A percentile compares a stretch with the other conserved stretches of the same genome.
Evolutionary conservation across 1,140 invertebrate species (phyloP).

Genomic region (Nasonia vitripennis): DNA sequence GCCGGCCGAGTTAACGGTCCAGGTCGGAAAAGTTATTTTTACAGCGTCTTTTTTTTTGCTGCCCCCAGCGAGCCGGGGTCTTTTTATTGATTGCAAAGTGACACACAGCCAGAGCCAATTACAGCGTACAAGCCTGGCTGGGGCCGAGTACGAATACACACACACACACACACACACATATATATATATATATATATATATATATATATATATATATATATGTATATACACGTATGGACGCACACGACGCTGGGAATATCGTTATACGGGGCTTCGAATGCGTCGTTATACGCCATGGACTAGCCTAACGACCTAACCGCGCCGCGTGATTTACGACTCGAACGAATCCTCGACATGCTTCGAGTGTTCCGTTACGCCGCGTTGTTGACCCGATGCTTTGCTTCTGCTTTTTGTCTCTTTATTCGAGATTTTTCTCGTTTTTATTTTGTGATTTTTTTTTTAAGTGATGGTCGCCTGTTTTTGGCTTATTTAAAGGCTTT

Average conservation of each 20-base stretch:
- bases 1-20: background rate
- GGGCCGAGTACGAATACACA: background rate
- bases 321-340: conserved; percentile 61
- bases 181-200: no score
- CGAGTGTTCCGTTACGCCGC: conserved; percentile 3
- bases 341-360: conserved; percentile 48
- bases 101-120: conserved; percentile 31
- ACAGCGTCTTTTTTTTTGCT: background rate
- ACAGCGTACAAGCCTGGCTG: background rate
- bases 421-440: background rate
- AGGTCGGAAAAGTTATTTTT: conserved; percentile 4
- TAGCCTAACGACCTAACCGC: conserved; percentile 59
- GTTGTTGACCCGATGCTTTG: background rate
- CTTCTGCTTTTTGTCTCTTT: background rate
- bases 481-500: no score
- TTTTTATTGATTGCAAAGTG: conserved; percentile 12
- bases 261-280: conserved; percentile 48
- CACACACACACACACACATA: no score
- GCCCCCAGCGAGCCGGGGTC: no score
- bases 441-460: conserved; percentile 2
- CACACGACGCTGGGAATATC: background rate
- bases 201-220: no score
- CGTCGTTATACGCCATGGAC: conserved; percentile 62
- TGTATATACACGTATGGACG: no score
- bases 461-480: no score